Evolutionary conservation across 2,888 invertebrate species (phyloP), one percentile per base, ranked within the genome.

Genomic region (Augochlorella aurata): DNA sequence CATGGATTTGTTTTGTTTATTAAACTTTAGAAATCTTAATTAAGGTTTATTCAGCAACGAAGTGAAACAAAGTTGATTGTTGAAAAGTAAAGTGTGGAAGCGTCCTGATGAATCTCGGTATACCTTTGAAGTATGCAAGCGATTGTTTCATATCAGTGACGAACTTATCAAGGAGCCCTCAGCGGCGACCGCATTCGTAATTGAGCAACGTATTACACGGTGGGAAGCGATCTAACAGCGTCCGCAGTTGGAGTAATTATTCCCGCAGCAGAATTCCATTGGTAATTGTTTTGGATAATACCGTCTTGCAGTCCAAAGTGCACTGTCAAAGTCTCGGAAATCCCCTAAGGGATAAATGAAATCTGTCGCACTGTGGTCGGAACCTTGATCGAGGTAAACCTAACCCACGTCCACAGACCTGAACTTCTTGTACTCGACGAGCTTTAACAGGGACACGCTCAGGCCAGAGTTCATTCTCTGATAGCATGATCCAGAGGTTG

Each of bases 271-370:
- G 44, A 72, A 71, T 63, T 14, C 44, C 5, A 29, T 44, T 65
- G n/a, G 68, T 67, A 52, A 71, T 79, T 71, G 71, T 79, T 72
- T 71, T 9, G 12, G n/a, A 38, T 47, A 67, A 79, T 52, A 24
- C 10, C 12, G 44, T 7, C 21, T 47, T n/a, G n/a, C n/a, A 7
- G 12, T 24, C 71, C 61, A 63, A 24, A 61, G 24, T 52, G 68
- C 61, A 49, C 16, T 18, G 29, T 66, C 61, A 52, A 24, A 68
- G 71, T 61, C 24, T 24, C n/a, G 67, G 16, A 49, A 58, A 82
- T 69, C 80, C 63, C 71, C 77, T 68, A 63, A 79, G 63, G 63
- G 61, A 54, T 63, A 79, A 75, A 52, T 58, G 67, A 44, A 75
- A 54, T 49, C 52, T 29, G 45, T 16, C 18, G 29, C 12, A 29